Base-by-base conservation (phyloP, 2,888 invertebrate species). In the Xanthia togata region DNA sequence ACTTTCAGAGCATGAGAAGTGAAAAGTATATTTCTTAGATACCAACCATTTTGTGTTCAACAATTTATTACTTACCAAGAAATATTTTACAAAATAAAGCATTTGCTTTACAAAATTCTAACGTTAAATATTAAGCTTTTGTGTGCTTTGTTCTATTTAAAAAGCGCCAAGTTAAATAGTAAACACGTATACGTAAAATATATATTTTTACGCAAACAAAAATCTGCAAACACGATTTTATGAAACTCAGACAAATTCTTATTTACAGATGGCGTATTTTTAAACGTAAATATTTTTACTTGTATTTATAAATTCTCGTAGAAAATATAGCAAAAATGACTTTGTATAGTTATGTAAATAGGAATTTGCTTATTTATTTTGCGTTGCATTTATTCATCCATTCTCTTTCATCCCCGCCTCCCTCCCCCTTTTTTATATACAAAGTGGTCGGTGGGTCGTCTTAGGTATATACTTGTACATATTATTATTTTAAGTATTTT, bases 81-180 rank as follows among this genome's bases (percentile, higher is more conserved):
- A 5, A 55, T 65, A 53, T 71, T 57, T 57, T 59, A 55, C 12
- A 60, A 60, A 55, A 50, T 20, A 57, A 67, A 81, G 17, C 23
- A 9, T 47, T 65, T 47, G 23, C 20, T 64, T 47, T 55, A 41
- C 17, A 59, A 63, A 73, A 74, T 80, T 12, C 60, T 53, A 38
- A 72, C 31, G 20, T 60, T 57, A 14, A 41, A 73, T 44, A 35
- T 80, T 23, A 50, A 64, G 35, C 35, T 44, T 26, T 35, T 47
- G 50, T 80, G 20, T 81, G n/a, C 14, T 62, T 23, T 55, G 38
- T 53, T 55, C 4, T 75, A 26, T 79, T 81, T 75, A 74, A 55
- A 80, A 81, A 62, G 12, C 26, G 20, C 65, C 35, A 41, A 79
- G 60, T 62, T 65, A 81, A 53, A 78, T 65, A 53, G 31, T n/a